Evolutionary conservation across 2,888 invertebrate species (phyloP).

Genomic region (Panopea generosa): DNA sequence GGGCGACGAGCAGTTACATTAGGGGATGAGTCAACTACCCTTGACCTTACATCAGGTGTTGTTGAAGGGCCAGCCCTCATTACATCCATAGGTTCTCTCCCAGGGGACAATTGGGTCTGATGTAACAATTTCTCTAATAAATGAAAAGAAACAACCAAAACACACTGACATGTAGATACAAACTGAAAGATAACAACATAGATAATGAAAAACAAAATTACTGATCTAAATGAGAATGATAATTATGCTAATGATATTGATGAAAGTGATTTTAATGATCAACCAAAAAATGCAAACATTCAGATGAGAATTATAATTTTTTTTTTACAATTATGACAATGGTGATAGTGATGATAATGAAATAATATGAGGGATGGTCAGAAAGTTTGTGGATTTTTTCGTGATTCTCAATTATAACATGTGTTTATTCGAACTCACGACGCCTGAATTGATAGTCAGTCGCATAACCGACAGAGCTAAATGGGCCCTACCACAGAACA

Average conservation of each 20-base stretch:
- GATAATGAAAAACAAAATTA: slow-evolving; percentile 3
- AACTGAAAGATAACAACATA: not conserved
- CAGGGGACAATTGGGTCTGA: slow-evolving; percentile 7
- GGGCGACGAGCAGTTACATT: slow-evolving; percentile 42
- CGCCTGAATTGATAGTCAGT: no score
- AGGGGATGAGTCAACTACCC: slow-evolving; percentile 14
- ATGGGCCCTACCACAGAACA: no score
- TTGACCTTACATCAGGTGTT: not conserved
- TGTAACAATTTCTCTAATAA: slow-evolving; percentile 40
- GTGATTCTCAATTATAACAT: no score
- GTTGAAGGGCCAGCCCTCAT: slow-evolving; percentile 9
- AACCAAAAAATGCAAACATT: no score
- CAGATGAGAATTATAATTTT: no score
- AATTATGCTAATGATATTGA: slow-evolving; percentile 1
- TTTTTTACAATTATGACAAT: no score
- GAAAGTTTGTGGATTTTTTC: no score
- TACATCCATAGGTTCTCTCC: not conserved
- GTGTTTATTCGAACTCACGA: no score
- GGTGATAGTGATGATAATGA: no score
- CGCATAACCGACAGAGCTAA: no score
- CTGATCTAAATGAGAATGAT: not conserved
- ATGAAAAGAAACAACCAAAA: slow-evolving; percentile 17
- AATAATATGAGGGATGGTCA: no score
- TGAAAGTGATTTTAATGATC: no score
- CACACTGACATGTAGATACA: slow-evolving; percentile 9